Conservation (phyloP, 2,888 invertebrate genomes). For the Diaphora mendica region DNA sequence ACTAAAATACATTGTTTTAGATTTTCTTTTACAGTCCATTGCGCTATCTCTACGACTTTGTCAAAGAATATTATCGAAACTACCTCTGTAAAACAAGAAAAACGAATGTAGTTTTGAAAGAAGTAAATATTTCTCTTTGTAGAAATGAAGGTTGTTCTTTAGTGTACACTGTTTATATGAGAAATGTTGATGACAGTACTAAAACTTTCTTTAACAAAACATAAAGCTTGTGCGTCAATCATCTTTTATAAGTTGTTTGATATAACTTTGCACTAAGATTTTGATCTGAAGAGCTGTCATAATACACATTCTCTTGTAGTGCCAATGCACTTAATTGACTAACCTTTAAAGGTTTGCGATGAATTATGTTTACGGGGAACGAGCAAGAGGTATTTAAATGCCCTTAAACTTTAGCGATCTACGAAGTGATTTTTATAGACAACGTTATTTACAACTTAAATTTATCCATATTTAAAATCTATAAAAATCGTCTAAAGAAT, state of each 20-base stretch:
- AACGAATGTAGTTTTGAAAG: conserved; percentile 35
- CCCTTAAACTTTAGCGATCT: conserved; percentile 3
- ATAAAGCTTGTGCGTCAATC: conserved; percentile 14
- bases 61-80: conserved; percentile 48
- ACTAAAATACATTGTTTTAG: conserved; percentile 52
- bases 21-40: conserved; percentile 50
- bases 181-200: conserved; percentile 13
- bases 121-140: conserved; percentile 38
- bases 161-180: conserved; percentile 14
- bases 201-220: conserved; percentile 19
- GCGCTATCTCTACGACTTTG: conserved; percentile 50
- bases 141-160: conserved; percentile 27
- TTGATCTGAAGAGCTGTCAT: conserved; percentile 9
- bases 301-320: conserved; percentile 14
- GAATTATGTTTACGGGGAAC: conserved; percentile 10
- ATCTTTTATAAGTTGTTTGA: conserved; percentile 19
- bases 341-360: conserved; percentile 15
- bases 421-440: neutral
- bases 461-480: neutral
- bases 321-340: conserved; percentile 20
- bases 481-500: neutral
- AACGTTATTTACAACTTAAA: neutral
- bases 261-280: conserved; percentile 17
- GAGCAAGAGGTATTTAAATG: conserved; percentile 8
- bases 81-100: conserved; percentile 41